A percentile compares a stretch with the other conserved stretches of the same genome.
These are phyloP conservation scores for Oligia strigilis DNA, from an alignment of 2,888 invertebrate genomes.

Conservation along the genomic window DNA sequence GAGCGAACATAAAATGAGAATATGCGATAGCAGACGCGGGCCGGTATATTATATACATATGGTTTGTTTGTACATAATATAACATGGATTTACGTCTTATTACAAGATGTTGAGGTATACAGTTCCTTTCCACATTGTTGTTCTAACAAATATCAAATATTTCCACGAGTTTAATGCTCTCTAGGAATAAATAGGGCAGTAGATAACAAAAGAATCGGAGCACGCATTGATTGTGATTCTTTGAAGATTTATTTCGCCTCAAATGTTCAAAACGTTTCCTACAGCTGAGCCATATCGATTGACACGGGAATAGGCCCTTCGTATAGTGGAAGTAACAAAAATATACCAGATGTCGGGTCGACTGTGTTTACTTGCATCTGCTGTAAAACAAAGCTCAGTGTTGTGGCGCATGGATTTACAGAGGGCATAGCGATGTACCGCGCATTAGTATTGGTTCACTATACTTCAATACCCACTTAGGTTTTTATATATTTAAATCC, in stretches of 20 bases:
- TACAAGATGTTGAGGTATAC: constrained; percentile 16
- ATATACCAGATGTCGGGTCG: constrained; percentile 86
- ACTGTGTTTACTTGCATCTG: constrained; percentile 88
- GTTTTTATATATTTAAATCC: background rate
- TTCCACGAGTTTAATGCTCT: constrained; percentile 23
- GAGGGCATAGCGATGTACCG: constrained; percentile 68
- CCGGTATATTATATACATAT: constrained; percentile 31
- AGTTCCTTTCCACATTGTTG: constrained; percentile 12
- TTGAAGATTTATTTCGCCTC: constrained; percentile 28
- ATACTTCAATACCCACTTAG: background rate
- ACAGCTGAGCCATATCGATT: constrained; percentile 56
- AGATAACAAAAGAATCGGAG: constrained; percentile 40
- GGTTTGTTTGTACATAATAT: constrained; percentile 40
- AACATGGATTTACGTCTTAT: constrained; percentile 24
- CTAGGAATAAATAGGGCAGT: constrained; percentile 42
- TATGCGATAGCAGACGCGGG: constrained; percentile 38
- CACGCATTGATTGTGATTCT: constrained; percentile 19
- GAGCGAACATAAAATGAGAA: constrained; percentile 35
- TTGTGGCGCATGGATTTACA: constrained; percentile 78
- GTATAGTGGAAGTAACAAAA: constrained; percentile 85
- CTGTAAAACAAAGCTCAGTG: constrained; percentile 85
- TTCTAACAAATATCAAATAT: constrained; percentile 25
- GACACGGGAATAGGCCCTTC: constrained; percentile 71
- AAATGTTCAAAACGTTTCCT: constrained; percentile 36
- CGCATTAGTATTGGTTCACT: constrained; percentile 27